Evolutionary conservation across 2,888 invertebrate genomes (phyloP), one percentile per base, ranked within the genome.

Genomic region (Pecten maximus): DNA sequence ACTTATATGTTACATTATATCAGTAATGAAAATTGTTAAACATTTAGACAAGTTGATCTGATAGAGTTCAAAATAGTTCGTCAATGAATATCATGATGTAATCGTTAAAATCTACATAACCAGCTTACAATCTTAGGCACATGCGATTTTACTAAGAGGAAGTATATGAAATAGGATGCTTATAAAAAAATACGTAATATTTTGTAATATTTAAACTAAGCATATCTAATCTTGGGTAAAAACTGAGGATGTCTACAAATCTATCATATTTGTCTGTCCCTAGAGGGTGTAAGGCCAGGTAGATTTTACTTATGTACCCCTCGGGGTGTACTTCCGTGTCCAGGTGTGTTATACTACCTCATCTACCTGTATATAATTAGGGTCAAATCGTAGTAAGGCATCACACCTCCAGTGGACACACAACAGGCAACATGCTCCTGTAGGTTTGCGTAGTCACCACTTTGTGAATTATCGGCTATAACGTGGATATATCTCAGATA

Each of bases 361-460:
- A 74, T 74, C 74, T 74, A 74, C 74, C 74, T 74, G 28, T 74
- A 74, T 74, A 74, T 74, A 74, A 74, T 74, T 74, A 74, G 74
- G 74, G 74, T 15, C 74, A 35, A 35, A 28, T 15, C 74, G 16
- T 35, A 74, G 35, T 35, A 35, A 15, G 74, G 74, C 74, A 74
- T 74, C 74, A 74, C 74, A 74, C 28, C 28, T 35, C 74, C 8
- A 74, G 35, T 74, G 74, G 28, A 28, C 74, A 74, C 74, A 35
- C 8, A 19, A 35, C 74, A 74, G 74, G 74, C 35, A 74, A 74
- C 74, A 74, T 74, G 35, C 35, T 35, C 74, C 74, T 74, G 74
- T 74, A 74, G 60, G 60, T 60, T 23, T 44, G 23, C 23, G 6
- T 23, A 60, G 60, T 60, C 48, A 44, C 12, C 44, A 44, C 44